phyloP scores from a whole-genome alignment of 2,797 vertebrate genomes.

The Etheostoma perlongum region DNA sequence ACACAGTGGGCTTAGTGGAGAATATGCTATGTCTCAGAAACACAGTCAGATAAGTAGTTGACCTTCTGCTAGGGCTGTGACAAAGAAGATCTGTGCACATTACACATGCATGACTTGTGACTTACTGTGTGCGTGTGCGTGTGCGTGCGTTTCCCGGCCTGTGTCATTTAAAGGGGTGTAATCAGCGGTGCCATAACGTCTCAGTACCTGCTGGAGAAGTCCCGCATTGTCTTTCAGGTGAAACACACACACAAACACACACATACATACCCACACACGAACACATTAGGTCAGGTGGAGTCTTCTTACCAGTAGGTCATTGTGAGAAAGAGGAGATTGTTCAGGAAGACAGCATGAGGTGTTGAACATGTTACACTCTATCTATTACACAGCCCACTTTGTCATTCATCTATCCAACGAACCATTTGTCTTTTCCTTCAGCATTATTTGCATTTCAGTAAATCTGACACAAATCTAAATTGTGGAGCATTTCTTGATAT shows the following conservation, averaged over 20 bases:
- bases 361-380: slow-evolving; percentile 34
- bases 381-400: slow-evolving; percentile 4
- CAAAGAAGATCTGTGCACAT: slow-evolving; percentile 58
- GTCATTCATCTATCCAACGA: slow-evolving; percentile 11
- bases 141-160: slow-evolving; percentile 22
- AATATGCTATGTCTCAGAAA: slow-evolving; percentile 45
- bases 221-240: slow-evolving; percentile 97
- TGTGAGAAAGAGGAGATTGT: slow-evolving; percentile 66
- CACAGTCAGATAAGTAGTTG: slow-evolving; percentile 57
- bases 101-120: slow-evolving; percentile 68
- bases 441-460: not conserved
- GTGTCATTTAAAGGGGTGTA: slow-evolving; percentile 84
- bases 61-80: slow-evolving; percentile 31
- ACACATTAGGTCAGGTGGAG: slow-evolving; percentile 44
- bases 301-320: slow-evolving; percentile 77
- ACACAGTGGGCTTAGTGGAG: slow-evolving; percentile 19
- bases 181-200: slow-evolving; percentile 98
- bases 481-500: not conserved
- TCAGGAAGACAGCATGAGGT: slow-evolving; percentile 31
- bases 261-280: slow-evolving; percentile 34
- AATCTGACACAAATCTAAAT: not conserved
- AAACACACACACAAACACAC: slow-evolving; percentile 52
- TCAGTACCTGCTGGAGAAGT: slow-evolving; percentile 97
- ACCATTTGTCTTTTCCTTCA: slow-evolving; percentile 12
- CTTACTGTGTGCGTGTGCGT: slow-evolving; percentile 29